A percentile compares a stretch with the other conserved stretches of the same genome.
These are phyloP conservation scores for Drosophila tropicalis DNA, from an alignment of 1,140 invertebrate genomes.

Conservation along the genomic window DNA sequence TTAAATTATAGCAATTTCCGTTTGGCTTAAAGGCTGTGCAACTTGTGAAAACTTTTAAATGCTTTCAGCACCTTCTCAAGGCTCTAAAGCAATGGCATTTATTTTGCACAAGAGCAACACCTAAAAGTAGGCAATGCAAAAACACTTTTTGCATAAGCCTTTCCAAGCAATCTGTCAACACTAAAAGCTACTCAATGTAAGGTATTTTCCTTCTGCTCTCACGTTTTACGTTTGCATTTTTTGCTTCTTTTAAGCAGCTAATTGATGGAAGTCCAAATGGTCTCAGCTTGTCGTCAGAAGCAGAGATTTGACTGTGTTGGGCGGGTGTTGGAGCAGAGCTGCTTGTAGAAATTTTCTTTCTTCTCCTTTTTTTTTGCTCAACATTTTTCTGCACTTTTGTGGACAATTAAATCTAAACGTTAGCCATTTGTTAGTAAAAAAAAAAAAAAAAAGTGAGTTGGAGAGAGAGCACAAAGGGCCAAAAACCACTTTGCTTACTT, in stretches of 20 bases:
- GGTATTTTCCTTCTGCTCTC: constrained; percentile 25
- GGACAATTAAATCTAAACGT: constrained; percentile 65
- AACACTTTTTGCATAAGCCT: constrained; percentile 60
- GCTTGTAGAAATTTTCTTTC: too few species aligned
- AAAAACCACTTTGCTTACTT: background rate
- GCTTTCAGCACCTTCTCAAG: constrained; percentile 25
- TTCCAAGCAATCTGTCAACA: constrained; percentile 48
- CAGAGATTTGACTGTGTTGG: too few species aligned
- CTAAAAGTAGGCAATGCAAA: constrained; percentile 55
- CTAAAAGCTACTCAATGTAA: constrained; percentile 71
- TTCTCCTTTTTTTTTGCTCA: constrained; percentile 18
- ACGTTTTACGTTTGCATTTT: too few species aligned
- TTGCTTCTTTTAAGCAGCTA: constrained; percentile 50
- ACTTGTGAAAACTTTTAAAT: background rate
- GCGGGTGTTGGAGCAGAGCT: too few species aligned
- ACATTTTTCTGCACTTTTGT: constrained; percentile 31
- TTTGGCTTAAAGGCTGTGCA: too few species aligned
- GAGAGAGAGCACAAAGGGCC: background rate
- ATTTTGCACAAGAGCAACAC: constrained; percentile 36
- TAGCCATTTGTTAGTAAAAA: constrained; percentile 38
- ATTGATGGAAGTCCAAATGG: constrained; percentile 73
- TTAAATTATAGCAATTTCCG: too few species aligned
- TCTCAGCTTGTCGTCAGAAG: constrained; percentile 6
- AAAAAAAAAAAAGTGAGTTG: background rate
- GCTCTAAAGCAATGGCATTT: constrained; percentile 45